Conservation (phyloP, 2,797 vertebrate genomes). For the Avahi laniger region DNA sequence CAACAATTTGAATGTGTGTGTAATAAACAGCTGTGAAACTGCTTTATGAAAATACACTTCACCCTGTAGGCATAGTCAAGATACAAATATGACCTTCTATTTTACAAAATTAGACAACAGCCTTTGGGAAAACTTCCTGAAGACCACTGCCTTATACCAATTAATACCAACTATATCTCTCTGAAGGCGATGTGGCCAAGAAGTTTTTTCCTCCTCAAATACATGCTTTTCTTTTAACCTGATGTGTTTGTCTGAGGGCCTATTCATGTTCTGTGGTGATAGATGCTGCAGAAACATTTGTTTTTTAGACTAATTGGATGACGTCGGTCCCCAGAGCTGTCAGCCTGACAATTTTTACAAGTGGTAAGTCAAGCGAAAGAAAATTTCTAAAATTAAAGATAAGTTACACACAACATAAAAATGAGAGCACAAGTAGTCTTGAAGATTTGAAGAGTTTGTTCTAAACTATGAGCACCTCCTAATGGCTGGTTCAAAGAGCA, state of each 20-base stretch:
- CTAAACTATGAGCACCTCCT: conserved; percentile 48
- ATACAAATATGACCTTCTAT: background rate
- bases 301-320: conserved; percentile 61
- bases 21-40: background rate
- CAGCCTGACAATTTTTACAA: conserved; percentile 58
- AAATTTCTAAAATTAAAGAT: conserved; percentile 67
- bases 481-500: background rate
- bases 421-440: background rate
- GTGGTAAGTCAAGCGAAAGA: conserved; percentile 50
- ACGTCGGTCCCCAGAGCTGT: conserved; percentile 59
- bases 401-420: conserved; percentile 17
- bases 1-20: background rate
- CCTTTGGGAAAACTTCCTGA: background rate
- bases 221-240: conserved; percentile 41
- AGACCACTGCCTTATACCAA: conserved; percentile 1
- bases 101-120: background rate
- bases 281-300: conserved; percentile 54
- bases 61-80: background rate
- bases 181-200: background rate
- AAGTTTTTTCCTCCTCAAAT: background rate
- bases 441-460: background rate
- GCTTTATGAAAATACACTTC: background rate
- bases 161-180: background rate
- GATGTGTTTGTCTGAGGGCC: conserved; percentile 16
- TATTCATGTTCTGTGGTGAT: conserved; percentile 28